Base-by-base conservation (phyloP, 1,140 invertebrate genomes). In the Monochamus saltuarius region DNA sequence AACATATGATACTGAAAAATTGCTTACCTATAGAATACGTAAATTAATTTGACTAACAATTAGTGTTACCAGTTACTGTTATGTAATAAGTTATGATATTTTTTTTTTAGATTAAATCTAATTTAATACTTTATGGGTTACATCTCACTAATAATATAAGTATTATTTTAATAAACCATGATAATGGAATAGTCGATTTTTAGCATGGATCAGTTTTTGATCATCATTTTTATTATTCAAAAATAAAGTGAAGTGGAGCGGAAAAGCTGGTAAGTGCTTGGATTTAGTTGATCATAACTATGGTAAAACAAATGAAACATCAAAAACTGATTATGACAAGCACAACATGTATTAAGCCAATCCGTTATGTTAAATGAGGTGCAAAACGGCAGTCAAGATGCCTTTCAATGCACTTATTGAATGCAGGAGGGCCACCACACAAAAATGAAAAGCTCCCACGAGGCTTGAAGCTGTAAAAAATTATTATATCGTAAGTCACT, bases 401-500 rank as follows among this genome's bases (percentile, higher is more conserved):
- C 69, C 68, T 39, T 64, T 70, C 66, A 67, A 66, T 71, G 66
- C 52, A 50, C 43, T 40, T 57, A 19, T 49, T 53, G 59, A 46
- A 62, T 61, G 64, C 56, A 67, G 68, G 62, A 56, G 49, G 58
- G 66, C 61, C 68, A 66, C 64, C 64, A 73, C 69, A 74, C 68
- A 74, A 74, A 66, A 70, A 74, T 72, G 69, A 67, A 60, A 72
- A 75, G 66, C 67, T 69, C 65, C 67, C 56, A 56, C 56, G 61
- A 57, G 60, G 59, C 58, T 59, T 29, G 52, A 65, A 73, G 67
- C 71, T 71, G 69, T 19, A 71, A 71, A 67, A 71, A 71, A 67
- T 64, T 19, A 59, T 43, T 46, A 61, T 4, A 42, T 22, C 58
- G 61, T 66, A 52, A 66, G 58, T 61, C 11, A 17, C 45, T 56